Evolutionary conservation across 2,888 invertebrate genomes (phyloP), one percentile per base, ranked within the genome.

Genomic region (Fragum sueziense): DNA sequence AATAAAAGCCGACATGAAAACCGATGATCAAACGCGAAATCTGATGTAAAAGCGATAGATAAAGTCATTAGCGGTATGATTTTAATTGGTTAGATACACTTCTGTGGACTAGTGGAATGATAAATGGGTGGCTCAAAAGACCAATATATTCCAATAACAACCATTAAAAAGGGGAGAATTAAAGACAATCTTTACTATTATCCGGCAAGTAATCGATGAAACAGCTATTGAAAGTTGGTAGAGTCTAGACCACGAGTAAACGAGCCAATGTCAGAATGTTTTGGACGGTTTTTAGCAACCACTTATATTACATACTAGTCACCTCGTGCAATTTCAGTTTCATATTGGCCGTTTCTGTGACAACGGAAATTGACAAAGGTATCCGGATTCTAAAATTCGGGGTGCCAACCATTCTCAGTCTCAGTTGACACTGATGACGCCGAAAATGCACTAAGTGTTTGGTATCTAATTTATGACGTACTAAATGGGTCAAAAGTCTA

Each of bases 41-140:
- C 79, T 69, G 68, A 71, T 61, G 68, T 70, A 57, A 54, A 76
- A 76, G 47, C 76, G 82, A 76, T 76, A 79, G 82, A 82, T 82
- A 71, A 79, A 79, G 62, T 74, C 79, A 79, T 79, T 74, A 75
- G 61, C 29, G 74, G 76, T 76, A 57, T 70, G 76, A 79, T 74
- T 76, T 78, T 65, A 65, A 65, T 65, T 65, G 65, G 65, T 65
- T 41, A 65, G 29, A 34, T 65, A 65, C 41, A 65, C 41, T 41
- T 65, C 65, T 22, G 25, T n/a, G 65, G 65, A 65, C 65, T 9
- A 41, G n/a, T 41, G 41, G 4, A 14, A 9, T 65, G 65, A 65
- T 65, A 41, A 41, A 65, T 65, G 41, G 29, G 37, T n/a, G 17
- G 41, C 65, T 65, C 65, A 41, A 65, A 65, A 41, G 65, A 25